Conservation (phyloP, 1,140 invertebrate genomes). For the Sinonovacula constricta region DNA sequence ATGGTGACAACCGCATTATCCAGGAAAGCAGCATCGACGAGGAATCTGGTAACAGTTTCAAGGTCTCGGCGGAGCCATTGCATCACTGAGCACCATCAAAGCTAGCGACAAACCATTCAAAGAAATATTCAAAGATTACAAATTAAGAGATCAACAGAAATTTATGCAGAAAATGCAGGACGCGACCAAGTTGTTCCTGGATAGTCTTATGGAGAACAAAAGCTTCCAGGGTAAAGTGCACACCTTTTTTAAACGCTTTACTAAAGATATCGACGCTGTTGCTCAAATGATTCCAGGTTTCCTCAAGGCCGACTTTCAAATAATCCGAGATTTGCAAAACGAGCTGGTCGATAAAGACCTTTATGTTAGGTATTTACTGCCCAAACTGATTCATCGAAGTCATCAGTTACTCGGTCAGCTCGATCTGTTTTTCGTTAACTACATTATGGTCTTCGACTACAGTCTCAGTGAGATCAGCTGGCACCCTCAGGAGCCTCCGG, state of each 20-base stretch:
- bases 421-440: constrained; percentile 66
- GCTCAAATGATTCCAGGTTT: constrained; percentile 66
- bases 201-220: constrained; percentile 55
- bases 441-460: constrained; percentile 67
- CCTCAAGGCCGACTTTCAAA: constrained; percentile 61
- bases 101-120: constrained; percentile 50
- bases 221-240: constrained; percentile 49
- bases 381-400: constrained; percentile 47
- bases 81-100: constrained; percentile 44
- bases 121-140: constrained; percentile 55
- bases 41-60: constrained; percentile 52
- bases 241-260: constrained; percentile 64
- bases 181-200: constrained; percentile 52
- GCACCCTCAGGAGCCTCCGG: constrained; percentile 36
- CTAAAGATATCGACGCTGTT: constrained; percentile 61
- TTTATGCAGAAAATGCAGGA: constrained; percentile 53
- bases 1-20: constrained; percentile 56
- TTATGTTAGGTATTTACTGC: constrained; percentile 58
- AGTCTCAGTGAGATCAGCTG: constrained; percentile 56
- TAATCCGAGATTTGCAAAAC: constrained; percentile 58
- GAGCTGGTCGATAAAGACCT: constrained; percentile 55
- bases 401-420: constrained; percentile 60
- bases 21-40: constrained; percentile 39
- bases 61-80: constrained; percentile 61
- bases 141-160: constrained; percentile 17